phyloP scores from a whole-genome alignment of 2,113 vertebrate genomes.

The Ophthalmolycus amberensis region DNA sequence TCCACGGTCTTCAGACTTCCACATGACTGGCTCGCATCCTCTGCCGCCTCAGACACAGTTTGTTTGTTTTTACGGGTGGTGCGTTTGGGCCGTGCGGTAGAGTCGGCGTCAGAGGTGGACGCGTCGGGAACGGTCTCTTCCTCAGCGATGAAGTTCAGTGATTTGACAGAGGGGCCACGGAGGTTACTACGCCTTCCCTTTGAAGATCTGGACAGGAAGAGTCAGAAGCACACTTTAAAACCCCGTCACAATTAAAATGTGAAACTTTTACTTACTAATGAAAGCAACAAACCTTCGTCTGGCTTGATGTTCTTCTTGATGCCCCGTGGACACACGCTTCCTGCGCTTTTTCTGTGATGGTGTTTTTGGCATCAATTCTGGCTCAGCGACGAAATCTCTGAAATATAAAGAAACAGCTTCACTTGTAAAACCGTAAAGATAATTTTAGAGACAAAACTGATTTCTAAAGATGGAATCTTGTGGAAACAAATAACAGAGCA shows the following conservation, averaged over 20 bases:
- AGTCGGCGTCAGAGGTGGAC: constrained; percentile 37
- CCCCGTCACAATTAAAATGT: background rate
- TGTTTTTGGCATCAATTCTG: constrained; percentile 95
- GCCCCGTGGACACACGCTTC: constrained; percentile 82
- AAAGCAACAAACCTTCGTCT: constrained; percentile 84
- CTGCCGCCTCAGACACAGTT: constrained; percentile 29
- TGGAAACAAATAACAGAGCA: background rate
- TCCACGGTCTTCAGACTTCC: constrained; percentile 29
- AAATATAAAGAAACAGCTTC: background rate
- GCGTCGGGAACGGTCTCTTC: constrained; percentile 21
- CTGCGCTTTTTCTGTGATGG: constrained; percentile 94
- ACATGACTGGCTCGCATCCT: constrained; percentile 37
- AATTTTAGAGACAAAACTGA: background rate
- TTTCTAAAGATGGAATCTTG: background rate
- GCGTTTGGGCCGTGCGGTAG: constrained; percentile 63
- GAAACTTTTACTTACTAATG: background rate
- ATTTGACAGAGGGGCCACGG: constrained; percentile 75
- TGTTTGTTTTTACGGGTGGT: constrained; percentile 78
- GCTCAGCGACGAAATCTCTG: constrained; percentile 89
- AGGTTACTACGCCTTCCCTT: constrained; percentile 83
- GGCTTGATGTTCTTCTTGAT: constrained; percentile 78
- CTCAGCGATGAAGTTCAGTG: constrained; percentile 76
- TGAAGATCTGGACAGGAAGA: constrained; percentile 73
- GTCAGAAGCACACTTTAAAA: background rate
- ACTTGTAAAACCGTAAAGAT: background rate